Evolutionary conservation across 2,797 vertebrate species (phyloP).

Genomic region (Lutjanus campechanus): DNA sequence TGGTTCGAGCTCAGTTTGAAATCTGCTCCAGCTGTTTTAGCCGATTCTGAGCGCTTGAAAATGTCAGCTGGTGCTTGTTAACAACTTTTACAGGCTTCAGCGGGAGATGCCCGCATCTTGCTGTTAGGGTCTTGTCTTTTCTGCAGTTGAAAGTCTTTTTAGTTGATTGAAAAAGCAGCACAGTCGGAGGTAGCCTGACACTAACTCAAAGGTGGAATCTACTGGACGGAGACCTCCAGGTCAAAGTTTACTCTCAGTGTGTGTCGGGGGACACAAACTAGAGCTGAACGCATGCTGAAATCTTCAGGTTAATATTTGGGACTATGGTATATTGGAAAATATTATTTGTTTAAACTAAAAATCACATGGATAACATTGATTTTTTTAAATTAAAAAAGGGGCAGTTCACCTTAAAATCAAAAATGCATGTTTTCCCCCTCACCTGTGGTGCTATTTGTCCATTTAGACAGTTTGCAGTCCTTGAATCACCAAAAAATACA

Average conservation of each 20-base stretch:
- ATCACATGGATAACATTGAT: too few species aligned
- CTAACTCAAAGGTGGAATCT: neutral
- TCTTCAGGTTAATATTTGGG: neutral
- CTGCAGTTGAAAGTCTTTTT: conserved; percentile 4
- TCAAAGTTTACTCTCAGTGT: neutral
- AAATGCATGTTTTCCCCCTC: too few species aligned
- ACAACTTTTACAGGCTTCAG: conserved; percentile 12
- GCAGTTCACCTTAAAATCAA: too few species aligned
- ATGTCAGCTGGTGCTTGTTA: conserved; percentile 34
- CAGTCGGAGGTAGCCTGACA: neutral
- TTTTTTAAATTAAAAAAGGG: too few species aligned
- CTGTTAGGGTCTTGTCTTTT: conserved; percentile 5
- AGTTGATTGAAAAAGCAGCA: neutral
- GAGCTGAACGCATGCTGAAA: neutral
- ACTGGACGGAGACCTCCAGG: neutral
- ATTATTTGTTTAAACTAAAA: neutral
- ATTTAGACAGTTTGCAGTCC: too few species aligned
- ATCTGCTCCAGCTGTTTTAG: conserved; percentile 51
- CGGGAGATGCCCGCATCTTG: conserved; percentile 3
- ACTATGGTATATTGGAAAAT: neutral
- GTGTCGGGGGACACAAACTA: neutral
- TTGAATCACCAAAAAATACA: too few species aligned
- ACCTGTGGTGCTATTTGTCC: too few species aligned
- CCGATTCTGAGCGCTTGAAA: conserved; percentile 18
- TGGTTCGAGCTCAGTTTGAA: conserved; percentile 38